phyloP scores from a whole-genome alignment of 2,113 vertebrate genomes.

The Hepsetus odoe region DNA sequence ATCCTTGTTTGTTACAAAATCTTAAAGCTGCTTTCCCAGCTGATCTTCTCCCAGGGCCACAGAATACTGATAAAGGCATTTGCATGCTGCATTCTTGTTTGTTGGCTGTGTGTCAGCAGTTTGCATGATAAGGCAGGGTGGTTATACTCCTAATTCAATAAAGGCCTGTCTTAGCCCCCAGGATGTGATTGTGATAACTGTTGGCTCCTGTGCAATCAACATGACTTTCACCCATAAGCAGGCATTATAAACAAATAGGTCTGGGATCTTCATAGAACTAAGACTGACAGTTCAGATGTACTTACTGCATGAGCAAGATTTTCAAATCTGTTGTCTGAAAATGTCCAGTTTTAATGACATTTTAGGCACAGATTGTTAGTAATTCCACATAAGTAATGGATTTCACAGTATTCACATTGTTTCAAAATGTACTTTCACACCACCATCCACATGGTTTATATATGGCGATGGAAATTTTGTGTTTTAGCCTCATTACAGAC shows the following conservation, averaged over 20 bases:
- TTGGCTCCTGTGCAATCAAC: not conserved
- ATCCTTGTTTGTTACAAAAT: not conserved
- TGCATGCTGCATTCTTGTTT: not conserved
- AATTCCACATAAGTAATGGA: too few relatives aligned
- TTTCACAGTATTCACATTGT: too few relatives aligned
- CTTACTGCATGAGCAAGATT: not conserved
- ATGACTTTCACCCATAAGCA: not conserved
- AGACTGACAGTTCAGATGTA: too few relatives aligned
- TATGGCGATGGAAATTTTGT: too few relatives aligned
- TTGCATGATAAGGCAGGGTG: not conserved
- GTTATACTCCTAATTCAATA: constrained; percentile 25
- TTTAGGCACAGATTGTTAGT: too few relatives aligned
- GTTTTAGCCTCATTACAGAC: too few relatives aligned
- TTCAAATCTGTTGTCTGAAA: not conserved
- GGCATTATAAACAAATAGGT: not conserved
- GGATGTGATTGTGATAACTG: not conserved
- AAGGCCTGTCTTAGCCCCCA: not conserved
- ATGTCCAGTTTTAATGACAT: too few relatives aligned
- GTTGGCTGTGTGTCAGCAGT: not conserved
- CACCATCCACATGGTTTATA: too few relatives aligned
- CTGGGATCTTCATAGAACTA: too few relatives aligned
- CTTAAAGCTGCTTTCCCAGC: not conserved
- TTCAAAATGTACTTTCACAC: too few relatives aligned
- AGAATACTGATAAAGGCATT: not conserved
- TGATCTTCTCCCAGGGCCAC: not conserved